Conservation (phyloP, 2,113 vertebrate species). For the Macaca mulatta region DNA sequence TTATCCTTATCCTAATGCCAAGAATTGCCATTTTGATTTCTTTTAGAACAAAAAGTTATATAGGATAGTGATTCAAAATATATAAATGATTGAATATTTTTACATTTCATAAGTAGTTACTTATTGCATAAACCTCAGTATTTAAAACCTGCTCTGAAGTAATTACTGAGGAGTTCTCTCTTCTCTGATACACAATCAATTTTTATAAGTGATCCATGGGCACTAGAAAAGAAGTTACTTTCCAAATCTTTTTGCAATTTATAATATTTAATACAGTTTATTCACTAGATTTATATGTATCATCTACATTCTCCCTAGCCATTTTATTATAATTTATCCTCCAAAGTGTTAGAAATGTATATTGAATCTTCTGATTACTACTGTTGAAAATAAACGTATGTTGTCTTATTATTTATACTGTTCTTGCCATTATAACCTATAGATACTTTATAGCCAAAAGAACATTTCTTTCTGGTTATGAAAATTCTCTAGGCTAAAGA, state of each 20-base stretch:
- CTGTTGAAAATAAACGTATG: not conserved
- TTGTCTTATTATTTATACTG: not conserved
- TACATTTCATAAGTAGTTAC: not conserved
- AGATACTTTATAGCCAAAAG: not conserved
- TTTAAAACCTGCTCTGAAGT: not conserved
- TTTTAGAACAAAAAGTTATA: not conserved
- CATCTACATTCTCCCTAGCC: not conserved
- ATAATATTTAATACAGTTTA: not conserved
- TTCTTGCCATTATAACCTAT: not conserved
- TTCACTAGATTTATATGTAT: not conserved
- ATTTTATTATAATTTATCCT: not conserved
- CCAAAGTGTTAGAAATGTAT: not conserved
- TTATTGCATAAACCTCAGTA: not conserved
- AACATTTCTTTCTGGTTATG: not conserved
- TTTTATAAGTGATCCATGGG: not conserved
- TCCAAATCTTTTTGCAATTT: not conserved
- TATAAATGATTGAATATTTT: not conserved
- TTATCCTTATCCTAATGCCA: not conserved
- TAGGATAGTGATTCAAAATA: not conserved
- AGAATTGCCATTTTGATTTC: not conserved
- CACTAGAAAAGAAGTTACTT: not conserved
- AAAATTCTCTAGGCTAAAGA: not conserved
- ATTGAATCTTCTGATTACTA: not conserved
- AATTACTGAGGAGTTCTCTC: not conserved
- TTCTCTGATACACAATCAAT: not conserved